Percentiles rank a stretch among this genome's conserved stretches.
Evolutionary conservation across 2,888 invertebrate genomes (phyloP).

Genomic region (Odontocolon sp.): DNA sequence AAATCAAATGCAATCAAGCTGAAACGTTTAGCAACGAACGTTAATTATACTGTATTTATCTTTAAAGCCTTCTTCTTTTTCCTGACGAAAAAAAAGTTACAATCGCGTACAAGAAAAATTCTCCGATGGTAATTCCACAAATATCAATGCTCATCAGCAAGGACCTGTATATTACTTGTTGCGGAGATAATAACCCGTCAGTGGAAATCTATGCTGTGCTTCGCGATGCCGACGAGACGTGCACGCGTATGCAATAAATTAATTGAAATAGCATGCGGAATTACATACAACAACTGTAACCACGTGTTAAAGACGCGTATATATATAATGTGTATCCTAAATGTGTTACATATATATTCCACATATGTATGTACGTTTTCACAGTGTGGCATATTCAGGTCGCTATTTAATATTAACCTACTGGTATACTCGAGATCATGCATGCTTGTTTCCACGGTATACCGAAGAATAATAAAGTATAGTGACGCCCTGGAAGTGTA

Average conservation of each 20-base stretch:
- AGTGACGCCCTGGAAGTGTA: slow-evolving; percentile 29
- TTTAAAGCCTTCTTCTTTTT: too few species aligned
- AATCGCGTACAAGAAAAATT: background rate
- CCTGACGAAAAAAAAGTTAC: too few species aligned
- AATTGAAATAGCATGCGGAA: slow-evolving; percentile 36
- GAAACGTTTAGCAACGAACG: too few species aligned
- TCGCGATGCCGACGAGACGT: slow-evolving; percentile 30
- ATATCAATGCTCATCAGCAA: background rate
- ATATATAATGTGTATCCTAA: background rate
- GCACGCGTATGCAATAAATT: slow-evolving; percentile 56
- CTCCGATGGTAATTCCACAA: background rate
- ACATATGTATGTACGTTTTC: background rate
- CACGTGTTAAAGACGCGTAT: slow-evolving; percentile 1
- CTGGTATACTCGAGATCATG: slow-evolving; percentile 36
- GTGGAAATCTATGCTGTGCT: slow-evolving; percentile 32
- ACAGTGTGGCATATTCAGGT: slow-evolving; percentile 46
- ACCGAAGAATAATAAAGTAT: slow-evolving; percentile 37
- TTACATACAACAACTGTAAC: background rate
- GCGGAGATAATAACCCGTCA: slow-evolving; percentile 39
- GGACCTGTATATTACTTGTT: slow-evolving; percentile 6
- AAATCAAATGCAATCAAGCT: too few species aligned
- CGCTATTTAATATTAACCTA: slow-evolving; percentile 56
- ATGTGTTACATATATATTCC: too few species aligned
- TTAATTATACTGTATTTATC: too few species aligned
- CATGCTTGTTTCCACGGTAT: slow-evolving; percentile 45